Base-by-base conservation (phyloP, 2,888 invertebrate species). In the Stegophylla sp. region DNA sequence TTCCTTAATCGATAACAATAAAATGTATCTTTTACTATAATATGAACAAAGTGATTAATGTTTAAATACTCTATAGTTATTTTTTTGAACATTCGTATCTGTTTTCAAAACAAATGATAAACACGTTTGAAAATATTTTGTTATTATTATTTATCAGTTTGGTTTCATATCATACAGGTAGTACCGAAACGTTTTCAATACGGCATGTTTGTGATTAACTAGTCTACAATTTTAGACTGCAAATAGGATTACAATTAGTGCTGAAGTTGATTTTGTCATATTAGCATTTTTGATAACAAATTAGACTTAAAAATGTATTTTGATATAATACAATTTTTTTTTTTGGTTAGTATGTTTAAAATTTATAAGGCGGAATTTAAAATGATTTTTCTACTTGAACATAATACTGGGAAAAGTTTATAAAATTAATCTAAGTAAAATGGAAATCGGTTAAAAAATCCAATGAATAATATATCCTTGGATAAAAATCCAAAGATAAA, bases 111-210 rank as follows among this genome's bases (percentile, higher is more conserved):
- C 53, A 26, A 53, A n/a, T 5, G 64, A 66, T 76, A 76, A 76
- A 66, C 64, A 76, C 64, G 64, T 76, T 53, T 53, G 12, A n/a
- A 51, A 66, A 66, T 15, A 53, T 53, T 76, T 66, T 76, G 64
- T 66, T 43, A 66, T 66, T 45, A 45, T 45, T 61, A 10, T 41
- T 73, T 5, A 43, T 56, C 26, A 43, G n/a, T 66, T 23, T 3
- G 9, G 13, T 45, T 72, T 41, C 34, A 45, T 74, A 51, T 23
- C 20, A 45, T 12, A n/a, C n/a, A n/a, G n/a, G n/a, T n/a, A 41
- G 17, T 10, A 34, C 28, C 1, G 5, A 17, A 74, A 74, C 63
- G 63, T 74, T 74, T 74, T 51, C 12, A 20, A 64, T 9, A 74
- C 74, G 48, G 63, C 20, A 3, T 61, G 41, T 61, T 61, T 56